phyloP scores from a whole-genome alignment of 2,888 invertebrate species.

The Liopterus haemorrhoidalis region DNA sequence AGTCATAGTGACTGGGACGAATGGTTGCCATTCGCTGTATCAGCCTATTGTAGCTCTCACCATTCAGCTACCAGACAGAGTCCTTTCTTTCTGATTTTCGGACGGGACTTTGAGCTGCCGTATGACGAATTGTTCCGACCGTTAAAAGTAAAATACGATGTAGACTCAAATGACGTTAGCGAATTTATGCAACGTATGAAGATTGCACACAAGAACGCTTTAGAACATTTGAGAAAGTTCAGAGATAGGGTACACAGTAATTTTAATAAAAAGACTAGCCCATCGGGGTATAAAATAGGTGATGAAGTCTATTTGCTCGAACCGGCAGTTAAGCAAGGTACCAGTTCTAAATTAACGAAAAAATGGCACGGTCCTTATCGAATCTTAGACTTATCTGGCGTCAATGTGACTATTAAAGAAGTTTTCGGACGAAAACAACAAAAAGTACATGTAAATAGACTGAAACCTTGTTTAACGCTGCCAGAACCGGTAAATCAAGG shows the following conservation, averaged over 20 bases:
- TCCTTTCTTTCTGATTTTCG: slow-evolving; percentile 11
- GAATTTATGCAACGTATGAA: slow-evolving; percentile 10
- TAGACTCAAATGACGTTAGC: slow-evolving; percentile 6
- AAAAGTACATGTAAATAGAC: too few relatives aligned
- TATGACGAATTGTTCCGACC: slow-evolving; percentile 11
- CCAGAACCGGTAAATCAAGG: too few relatives aligned
- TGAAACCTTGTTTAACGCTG: too few relatives aligned
- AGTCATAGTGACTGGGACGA: slow-evolving; percentile 13
- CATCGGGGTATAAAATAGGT: background rate
- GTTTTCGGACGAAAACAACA: too few relatives aligned
- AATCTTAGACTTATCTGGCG: too few relatives aligned
- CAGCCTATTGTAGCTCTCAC: slow-evolving; percentile 8
- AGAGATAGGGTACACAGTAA: slow-evolving; percentile 3
- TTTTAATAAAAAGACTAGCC: slow-evolving; percentile 10
- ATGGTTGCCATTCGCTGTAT: slow-evolving; percentile 11
- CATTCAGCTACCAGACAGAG: slow-evolving; percentile 1
- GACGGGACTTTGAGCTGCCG: slow-evolving; percentile 9
- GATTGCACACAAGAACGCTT: slow-evolving; percentile 6
- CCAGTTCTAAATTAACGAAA: background rate
- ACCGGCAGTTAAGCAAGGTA: too few relatives aligned
- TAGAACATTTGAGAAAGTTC: background rate
- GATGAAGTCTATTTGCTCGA: slow-evolving; percentile 10
- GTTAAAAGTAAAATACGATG: slow-evolving; percentile 5
- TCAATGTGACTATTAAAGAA: too few relatives aligned
- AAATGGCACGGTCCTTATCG: too few relatives aligned